A percentile compares a stretch with the other conserved stretches of the same genome.
phyloP scores from a whole-genome alignment of 2,113 vertebrate genomes.

The Peromyscus leucopus region DNA sequence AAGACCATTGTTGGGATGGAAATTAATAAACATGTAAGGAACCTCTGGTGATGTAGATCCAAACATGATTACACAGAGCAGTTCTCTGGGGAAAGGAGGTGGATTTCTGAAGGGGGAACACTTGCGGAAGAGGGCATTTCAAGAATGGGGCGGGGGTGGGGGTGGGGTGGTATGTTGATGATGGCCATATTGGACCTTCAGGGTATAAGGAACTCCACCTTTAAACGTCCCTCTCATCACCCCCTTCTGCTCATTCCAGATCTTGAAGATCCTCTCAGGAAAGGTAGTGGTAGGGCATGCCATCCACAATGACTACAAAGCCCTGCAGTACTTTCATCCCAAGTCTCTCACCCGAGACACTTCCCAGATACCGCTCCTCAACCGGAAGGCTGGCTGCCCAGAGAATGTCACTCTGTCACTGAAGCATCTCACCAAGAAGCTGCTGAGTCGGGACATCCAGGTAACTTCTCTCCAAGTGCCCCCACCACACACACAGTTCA shows the following conservation, averaged over 20 bases:
- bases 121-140: background rate
- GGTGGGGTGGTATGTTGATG: too few relatives aligned
- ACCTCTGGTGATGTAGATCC: background rate
- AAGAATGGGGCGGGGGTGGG: background rate
- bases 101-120: background rate
- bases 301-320: conserved; percentile 95
- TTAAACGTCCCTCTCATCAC: background rate
- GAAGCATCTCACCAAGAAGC: conserved; percentile 92
- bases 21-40: background rate
- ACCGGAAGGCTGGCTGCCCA: conserved; percentile 89
- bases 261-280: conserved; percentile 92
- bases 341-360: conserved; percentile 91
- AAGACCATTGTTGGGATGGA: background rate
- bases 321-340: conserved; percentile 91
- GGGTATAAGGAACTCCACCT: background rate
- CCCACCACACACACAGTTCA: background rate
- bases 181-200: background rate
- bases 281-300: conserved; percentile 95
- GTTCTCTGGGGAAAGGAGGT: background rate
- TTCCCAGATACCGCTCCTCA: conserved; percentile 91
- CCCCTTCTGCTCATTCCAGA: conserved; percentile 82
- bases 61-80: background rate
- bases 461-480: conserved; percentile 77
- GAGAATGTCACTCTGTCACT: conserved; percentile 87
- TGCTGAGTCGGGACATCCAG: conserved; percentile 95